These are phyloP conservation scores for Neodiprion virginianus DNA, from an alignment of 1,140 invertebrate species.

Conservation along the genomic window DNA sequence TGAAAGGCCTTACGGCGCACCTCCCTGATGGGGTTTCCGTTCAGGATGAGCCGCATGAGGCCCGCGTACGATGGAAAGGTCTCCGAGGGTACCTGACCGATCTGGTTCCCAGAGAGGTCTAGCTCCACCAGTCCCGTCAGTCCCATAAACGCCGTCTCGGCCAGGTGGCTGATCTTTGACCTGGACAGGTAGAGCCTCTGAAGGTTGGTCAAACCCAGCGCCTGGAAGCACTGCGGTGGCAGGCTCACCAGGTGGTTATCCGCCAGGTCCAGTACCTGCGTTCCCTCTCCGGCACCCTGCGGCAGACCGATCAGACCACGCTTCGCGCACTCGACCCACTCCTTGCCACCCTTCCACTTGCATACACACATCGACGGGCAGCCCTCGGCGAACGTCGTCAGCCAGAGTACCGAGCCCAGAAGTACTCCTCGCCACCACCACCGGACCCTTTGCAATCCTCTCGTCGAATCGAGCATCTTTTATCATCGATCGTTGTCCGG, in stretches of 20 bases:
- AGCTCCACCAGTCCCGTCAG: constrained; percentile 88
- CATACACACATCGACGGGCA: constrained; percentile 82
- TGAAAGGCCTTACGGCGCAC: constrained; percentile 79
- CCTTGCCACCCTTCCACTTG: constrained; percentile 92
- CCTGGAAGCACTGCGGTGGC: constrained; percentile 77
- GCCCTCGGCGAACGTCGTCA: constrained; percentile 47
- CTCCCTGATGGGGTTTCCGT: constrained; percentile 79
- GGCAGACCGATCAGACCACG: constrained; percentile 79
- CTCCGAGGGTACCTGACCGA: constrained; percentile 77
- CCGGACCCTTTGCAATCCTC: neutral
- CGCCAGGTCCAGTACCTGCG: constrained; percentile 86
- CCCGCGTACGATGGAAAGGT: constrained; percentile 79
- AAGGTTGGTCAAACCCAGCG: constrained; percentile 81
- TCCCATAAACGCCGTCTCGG: constrained; percentile 80
- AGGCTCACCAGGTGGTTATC: constrained; percentile 81
- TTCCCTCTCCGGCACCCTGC: constrained; percentile 82
- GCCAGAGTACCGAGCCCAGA: neutral
- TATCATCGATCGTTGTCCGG: neutral
- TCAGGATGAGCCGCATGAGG: constrained; percentile 82
- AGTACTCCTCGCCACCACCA: constrained; percentile 1
- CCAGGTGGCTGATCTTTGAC: constrained; percentile 78
- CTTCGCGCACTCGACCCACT: constrained; percentile 85
- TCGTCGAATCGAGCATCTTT: neutral
- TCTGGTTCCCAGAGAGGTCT: constrained; percentile 83
- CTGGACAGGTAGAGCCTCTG: constrained; percentile 83